Percentiles rank a stretch among this genome's conserved stretches.
phyloP scores from a whole-genome alignment of 2,888 invertebrate species.

The Tetropium fuscum region DNA sequence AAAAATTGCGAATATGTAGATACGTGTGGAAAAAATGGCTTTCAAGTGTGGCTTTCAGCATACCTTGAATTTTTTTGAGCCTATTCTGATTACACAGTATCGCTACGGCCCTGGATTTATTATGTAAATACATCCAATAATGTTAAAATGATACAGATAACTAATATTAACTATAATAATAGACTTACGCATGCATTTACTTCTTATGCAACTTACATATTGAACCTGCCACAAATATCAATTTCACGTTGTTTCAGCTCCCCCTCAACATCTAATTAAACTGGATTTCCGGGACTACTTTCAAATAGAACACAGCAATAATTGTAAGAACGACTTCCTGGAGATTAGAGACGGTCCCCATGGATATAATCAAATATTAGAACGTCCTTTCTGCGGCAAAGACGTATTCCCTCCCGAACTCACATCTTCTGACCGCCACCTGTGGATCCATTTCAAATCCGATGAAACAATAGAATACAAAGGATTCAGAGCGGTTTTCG shows the following conservation, averaged over 20 bases:
- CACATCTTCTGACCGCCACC: conserved; percentile 77
- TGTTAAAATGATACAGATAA: too few relatives aligned
- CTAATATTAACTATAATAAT: too few relatives aligned
- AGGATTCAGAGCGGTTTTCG: conserved; percentile 84
- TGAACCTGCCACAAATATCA: too few relatives aligned
- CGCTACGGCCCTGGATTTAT: too few relatives aligned
- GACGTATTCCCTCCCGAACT: conserved; percentile 80
- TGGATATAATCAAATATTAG: conserved; percentile 75
- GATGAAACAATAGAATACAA: conserved; percentile 84
- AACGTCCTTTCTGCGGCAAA: conserved; percentile 75
- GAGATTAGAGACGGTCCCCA: conserved; percentile 87
- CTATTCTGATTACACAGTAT: too few relatives aligned
- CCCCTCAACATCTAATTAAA: conserved; percentile 74
- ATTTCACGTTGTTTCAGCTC: conserved; percentile 65
- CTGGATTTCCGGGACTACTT: conserved; percentile 87
- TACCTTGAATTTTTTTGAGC: too few relatives aligned
- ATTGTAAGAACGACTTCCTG: conserved; percentile 84
- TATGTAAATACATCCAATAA: too few relatives aligned
- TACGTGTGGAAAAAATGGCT: too few relatives aligned
- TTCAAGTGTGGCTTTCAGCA: too few relatives aligned
- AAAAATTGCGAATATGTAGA: too few relatives aligned
- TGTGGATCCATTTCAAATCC: conserved; percentile 85
- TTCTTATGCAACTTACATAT: too few relatives aligned
- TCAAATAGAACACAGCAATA: conserved; percentile 75
- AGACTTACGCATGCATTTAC: too few relatives aligned